These are phyloP conservation scores for Ophion ventricosus DNA, from an alignment of 2,888 invertebrate genomes.

Conservation along the genomic window DNA sequence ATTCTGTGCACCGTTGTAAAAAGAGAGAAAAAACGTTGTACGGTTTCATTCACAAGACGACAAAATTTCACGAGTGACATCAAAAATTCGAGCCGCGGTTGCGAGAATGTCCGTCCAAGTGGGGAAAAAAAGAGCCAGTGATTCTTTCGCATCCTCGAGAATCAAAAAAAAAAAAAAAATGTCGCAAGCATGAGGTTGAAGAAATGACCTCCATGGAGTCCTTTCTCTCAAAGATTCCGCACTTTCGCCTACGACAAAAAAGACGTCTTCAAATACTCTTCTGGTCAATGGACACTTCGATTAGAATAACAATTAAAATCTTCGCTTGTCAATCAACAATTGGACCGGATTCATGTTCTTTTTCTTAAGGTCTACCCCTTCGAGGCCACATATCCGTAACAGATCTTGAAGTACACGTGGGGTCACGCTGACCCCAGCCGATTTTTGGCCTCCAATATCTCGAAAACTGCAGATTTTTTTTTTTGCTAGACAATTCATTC, in stretches of 20 bases:
- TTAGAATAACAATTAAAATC: neutral
- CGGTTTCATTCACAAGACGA: conserved; percentile 21
- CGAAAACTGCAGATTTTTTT: too few relatives aligned
- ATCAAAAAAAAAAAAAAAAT: conserved; percentile 14
- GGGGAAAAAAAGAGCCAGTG: conserved; percentile 16
- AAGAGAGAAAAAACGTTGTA: neutral
- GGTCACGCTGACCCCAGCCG: too few relatives aligned
- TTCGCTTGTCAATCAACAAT: neutral
- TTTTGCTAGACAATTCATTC: too few relatives aligned
- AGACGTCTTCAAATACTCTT: neutral
- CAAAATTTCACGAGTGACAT: conserved; percentile 26
- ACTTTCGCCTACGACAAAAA: neutral
- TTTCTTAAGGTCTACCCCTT: too few relatives aligned
- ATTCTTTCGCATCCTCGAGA: conserved; percentile 17
- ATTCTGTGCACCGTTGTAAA: too few relatives aligned
- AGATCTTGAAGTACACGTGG: too few relatives aligned
- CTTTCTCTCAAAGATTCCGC: neutral
- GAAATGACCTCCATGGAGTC: neutral
- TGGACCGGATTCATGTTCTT: too few relatives aligned
- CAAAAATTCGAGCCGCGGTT: conserved; percentile 49
- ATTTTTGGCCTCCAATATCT: too few relatives aligned
- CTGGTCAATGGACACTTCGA: neutral
- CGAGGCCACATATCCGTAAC: too few relatives aligned
- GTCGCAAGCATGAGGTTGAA: neutral
- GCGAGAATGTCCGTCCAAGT: conserved; percentile 67